Evolutionary conservation across 2,113 vertebrate species (phyloP), one percentile per base, ranked within the genome.

Genomic region (Notothenia coriiceps): DNA sequence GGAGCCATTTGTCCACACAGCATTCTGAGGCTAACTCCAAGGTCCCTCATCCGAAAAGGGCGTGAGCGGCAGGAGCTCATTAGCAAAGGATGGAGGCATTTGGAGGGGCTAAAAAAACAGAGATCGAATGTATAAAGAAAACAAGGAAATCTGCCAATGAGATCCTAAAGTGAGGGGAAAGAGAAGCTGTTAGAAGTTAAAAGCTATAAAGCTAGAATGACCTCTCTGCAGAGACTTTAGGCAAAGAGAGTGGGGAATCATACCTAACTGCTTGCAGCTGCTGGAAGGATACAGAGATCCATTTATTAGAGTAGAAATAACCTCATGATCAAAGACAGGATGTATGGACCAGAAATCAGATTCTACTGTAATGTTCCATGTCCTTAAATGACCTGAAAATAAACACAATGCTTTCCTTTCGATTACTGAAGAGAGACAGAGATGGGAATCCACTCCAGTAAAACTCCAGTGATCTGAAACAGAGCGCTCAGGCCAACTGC

Each of bases 1-100:
- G 61, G 54, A 82, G 71, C 52, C 66, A 82, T 77, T 46, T 82
- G 80, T 70, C 44, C 44, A 46, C 40, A 10, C 2, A 20, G 13
- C 33, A 2, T 43, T 68, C 8, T 51, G 29, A 69, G 44, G 49
- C 47, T 9, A 18, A 51, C 15, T 61, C 70, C 64, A 63, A 22
- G 52, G 60, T 66, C 43, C 29, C 52, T 22, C 35, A 18, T 74
- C 35, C 6, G 5, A 61, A 6, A 14, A 25, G 59, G 20, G 65
- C 6, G 8, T 35, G 40, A 75, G 54, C 22, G 0, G 62, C 63
- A 54, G 70, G 55, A 61, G 29, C 52, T 60, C 60, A 46, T 70
- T 60, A 82, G 44, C 17, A 46, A 11, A 33, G 57, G 15, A 17
- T 10, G 4, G 20, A 59, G 50, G 65, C 65, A 49, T 61, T 59